These are phyloP conservation scores for Formica exsecta DNA, from an alignment of 1,140 invertebrate genomes.

Conservation along the genomic window DNA sequence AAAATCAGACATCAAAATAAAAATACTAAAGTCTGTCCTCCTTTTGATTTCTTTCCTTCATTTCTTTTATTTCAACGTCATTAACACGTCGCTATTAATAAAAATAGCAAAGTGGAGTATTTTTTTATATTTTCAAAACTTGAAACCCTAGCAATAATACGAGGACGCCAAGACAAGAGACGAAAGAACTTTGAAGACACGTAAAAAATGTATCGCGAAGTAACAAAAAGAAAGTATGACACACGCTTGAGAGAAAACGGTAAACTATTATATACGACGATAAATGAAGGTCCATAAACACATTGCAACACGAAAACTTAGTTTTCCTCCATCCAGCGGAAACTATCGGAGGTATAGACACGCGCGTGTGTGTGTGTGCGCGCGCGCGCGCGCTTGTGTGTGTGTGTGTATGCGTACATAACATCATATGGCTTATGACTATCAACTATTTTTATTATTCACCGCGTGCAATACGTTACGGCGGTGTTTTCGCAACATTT, in stretches of 20 bases:
- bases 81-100: neutral
- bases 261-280: constrained; percentile 23
- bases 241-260: neutral
- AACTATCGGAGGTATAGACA: constrained; percentile 45
- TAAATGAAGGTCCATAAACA: constrained; percentile 43
- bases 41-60: neutral
- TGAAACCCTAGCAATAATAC: too few species aligned
- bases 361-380: neutral
- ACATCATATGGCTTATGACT: constrained; percentile 46
- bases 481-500: constrained; percentile 48
- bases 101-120: neutral
- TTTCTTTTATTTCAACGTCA: neutral
- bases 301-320: constrained; percentile 23
- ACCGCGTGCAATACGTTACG: constrained; percentile 45
- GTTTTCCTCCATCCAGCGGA: constrained; percentile 24
- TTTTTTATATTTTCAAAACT: neutral
- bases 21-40: neutral
- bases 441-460: constrained; percentile 64
- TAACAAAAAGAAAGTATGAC: neutral
- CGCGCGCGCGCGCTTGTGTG: too few species aligned
- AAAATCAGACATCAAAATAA: neutral
- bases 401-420: neutral
- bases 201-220: constrained; percentile 19
- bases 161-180: neutral
- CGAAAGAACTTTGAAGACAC: neutral